phyloP scores from a whole-genome alignment of 2,113 vertebrate genomes.

The Scolopax mira region DNA sequence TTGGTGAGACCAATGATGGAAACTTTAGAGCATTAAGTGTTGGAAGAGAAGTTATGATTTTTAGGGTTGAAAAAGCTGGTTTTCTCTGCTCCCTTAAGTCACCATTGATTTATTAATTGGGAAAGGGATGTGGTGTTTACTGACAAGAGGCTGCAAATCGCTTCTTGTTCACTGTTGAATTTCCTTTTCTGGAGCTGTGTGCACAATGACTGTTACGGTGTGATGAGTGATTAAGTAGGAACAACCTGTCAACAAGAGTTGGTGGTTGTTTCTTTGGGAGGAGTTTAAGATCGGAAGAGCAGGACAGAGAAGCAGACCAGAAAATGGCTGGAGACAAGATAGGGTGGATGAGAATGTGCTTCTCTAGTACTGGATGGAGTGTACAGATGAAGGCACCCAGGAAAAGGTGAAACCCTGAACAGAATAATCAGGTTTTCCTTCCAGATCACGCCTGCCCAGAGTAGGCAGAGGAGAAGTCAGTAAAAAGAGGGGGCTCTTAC shows the following conservation, averaged over 20 bases:
- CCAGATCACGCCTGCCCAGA: background rate
- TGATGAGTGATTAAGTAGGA: background rate
- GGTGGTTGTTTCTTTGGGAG: background rate
- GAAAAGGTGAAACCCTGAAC: background rate
- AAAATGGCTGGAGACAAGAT: background rate
- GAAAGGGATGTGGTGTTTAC: background rate
- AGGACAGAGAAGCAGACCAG: background rate
- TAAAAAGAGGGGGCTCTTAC: background rate
- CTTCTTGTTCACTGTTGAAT: background rate
- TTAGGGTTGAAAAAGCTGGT: background rate
- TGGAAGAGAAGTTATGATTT: background rate
- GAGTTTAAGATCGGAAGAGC: background rate
- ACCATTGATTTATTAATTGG: background rate
- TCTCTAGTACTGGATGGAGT: too few relatives aligned
- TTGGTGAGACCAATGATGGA: too few relatives aligned
- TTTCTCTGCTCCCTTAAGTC: background rate
- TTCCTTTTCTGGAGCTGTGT: background rate
- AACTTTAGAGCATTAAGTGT: background rate
- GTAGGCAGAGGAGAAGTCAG: background rate
- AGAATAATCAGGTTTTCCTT: background rate
- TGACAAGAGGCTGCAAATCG: background rate
- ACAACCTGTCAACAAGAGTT: background rate
- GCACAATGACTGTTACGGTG: background rate
- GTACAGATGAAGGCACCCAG: background rate
- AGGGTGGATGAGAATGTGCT: background rate